Evolutionary conservation across 2,797 vertebrate species (phyloP), one percentile per base, ranked within the genome.

Genomic region (Pseudotriccus pelzelni): DNA sequence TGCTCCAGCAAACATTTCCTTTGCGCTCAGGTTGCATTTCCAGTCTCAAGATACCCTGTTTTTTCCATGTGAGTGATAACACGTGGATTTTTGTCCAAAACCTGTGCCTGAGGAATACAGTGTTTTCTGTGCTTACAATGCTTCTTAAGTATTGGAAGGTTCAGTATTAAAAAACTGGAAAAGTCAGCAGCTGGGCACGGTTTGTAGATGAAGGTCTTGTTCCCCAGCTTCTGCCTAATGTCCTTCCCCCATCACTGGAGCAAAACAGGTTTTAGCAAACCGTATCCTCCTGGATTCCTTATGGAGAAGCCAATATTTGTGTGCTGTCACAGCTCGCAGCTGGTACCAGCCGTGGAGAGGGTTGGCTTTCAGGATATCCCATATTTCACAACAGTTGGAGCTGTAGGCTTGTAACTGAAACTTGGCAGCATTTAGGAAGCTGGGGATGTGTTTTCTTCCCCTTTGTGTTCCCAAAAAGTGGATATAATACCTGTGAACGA

Each of bases 41-140:
- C 25, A 32, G 1, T 76, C 69, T 62, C 68, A 14, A 69, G 66
- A 49, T 27, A 14, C 0, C 3, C 21, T 37, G 6, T 43, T 58
- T 59, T 52, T 63, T 3, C 12, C 4, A 0, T 10, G 21, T 39
- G 14, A 32, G 43, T 75, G 24, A n/a, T 44, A 30, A 24, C 4
- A 0, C 1, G 4, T 39, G 25, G 41, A 12, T 60, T 89, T 70
- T 50, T 30, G 50, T 55, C 69, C 24, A 4, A 72, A 83, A 12
- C 10, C 18, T 10, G 10, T 36, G 30, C 30, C 30, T 49, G 30
- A 37, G 25, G 64, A 50, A 60, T 21, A n/a, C 3, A 32, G 22
- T 1, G 0, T 4, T 36, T 73, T 82, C 46, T 0, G 0, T 3
- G 2, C 37, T 75, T 87, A 5, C 0, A 4, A 6, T n/a, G 12